Percentiles rank a stretch among this genome's conserved stretches.
These are phyloP conservation scores for Euphydryas editha DNA, from an alignment of 2,888 invertebrate species.

Conservation along the genomic window DNA sequence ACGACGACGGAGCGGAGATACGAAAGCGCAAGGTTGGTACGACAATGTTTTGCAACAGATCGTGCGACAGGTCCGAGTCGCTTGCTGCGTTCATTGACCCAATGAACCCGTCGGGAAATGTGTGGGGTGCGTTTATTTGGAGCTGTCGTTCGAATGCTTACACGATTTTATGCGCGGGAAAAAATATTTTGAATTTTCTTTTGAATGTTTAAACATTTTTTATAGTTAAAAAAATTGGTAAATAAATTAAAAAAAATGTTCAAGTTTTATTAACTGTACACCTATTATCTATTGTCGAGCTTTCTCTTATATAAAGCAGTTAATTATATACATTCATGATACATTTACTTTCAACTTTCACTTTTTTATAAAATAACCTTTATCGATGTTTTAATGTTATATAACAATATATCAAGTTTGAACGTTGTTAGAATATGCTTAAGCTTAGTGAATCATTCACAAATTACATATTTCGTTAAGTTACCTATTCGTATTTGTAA, in stretches of 20 bases:
- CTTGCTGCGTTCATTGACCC: conserved; percentile 73
- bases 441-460: background rate
- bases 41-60: conserved; percentile 67
- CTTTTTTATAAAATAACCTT: conserved; percentile 40
- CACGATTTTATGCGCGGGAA: conserved; percentile 42
- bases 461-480: too few species aligned
- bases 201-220: background rate
- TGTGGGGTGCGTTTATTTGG: conserved; percentile 44
- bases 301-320: conserved; percentile 32
- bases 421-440: background rate
- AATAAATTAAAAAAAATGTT: background rate
- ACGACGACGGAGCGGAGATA: conserved; percentile 35
- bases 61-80: conserved; percentile 64
- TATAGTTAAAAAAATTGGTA: background rate
- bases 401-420: background rate
- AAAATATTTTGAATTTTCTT: background rate
- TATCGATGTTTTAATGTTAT: conserved; percentile 19
- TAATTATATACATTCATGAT: conserved; percentile 29
- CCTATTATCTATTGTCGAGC: conserved; percentile 14
- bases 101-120: conserved; percentile 68
- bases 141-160: conserved; percentile 41
- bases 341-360: conserved; percentile 44
- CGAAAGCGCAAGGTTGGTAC: conserved; percentile 55
- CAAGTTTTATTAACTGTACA: conserved; percentile 7
- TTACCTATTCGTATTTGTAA: too few species aligned